Conservation (phyloP, 2,113 vertebrate genomes). For the Ammospiza nelsoni region DNA sequence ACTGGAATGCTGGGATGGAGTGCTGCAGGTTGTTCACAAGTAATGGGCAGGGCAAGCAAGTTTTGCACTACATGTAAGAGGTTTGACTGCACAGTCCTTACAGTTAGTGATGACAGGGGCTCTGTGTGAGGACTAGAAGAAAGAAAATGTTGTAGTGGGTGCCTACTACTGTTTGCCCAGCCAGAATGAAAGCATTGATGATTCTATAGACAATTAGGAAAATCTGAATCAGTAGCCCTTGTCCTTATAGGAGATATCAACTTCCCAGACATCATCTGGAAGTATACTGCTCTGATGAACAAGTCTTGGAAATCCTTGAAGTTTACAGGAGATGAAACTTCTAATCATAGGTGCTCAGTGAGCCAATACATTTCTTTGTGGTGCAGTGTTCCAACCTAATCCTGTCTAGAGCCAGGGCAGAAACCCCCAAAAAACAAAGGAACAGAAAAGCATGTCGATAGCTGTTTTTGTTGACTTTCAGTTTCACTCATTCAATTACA, state of each 20-base stretch:
- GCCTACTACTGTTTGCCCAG: neutral
- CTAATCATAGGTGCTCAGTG: neutral
- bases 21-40: neutral
- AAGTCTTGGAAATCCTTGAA: neutral
- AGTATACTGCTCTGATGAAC: neutral
- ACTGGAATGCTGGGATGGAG: neutral
- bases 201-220: neutral
- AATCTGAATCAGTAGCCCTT: neutral
- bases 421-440: neutral
- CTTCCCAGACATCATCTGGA: neutral
- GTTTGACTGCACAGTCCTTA: neutral
- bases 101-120: neutral
- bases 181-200: neutral
- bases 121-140: neutral
- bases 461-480: conserved; percentile 22
- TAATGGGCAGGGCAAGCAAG: neutral
- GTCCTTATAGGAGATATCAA: neutral
- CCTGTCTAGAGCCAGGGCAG: neutral
- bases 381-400: conserved; percentile 22
- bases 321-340: neutral
- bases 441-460: neutral
- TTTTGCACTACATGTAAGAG: neutral
- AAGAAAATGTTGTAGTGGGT: neutral
- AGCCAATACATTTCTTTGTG: neutral
- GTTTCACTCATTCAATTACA: conserved; percentile 16